These are phyloP conservation scores for Corythornis leucogaster DNA, from an alignment of 2,797 vertebrate species.

Conservation along the genomic window DNA sequence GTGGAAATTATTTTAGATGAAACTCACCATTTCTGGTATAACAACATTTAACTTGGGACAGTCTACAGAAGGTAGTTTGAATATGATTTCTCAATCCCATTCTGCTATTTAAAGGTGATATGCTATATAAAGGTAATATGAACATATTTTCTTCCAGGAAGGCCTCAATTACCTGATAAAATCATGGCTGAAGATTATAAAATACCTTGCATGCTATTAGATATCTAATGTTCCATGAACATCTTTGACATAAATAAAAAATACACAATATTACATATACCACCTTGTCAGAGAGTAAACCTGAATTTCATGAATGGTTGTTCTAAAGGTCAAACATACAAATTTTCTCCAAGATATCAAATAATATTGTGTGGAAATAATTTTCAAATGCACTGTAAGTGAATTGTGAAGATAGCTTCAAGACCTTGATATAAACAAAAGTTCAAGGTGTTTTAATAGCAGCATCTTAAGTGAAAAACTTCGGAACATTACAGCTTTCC, in stretches of 20 bases:
- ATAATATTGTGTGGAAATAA: background rate
- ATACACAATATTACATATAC: background rate
- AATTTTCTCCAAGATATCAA: background rate
- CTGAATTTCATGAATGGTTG: background rate
- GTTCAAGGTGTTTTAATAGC: background rate
- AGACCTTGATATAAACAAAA: background rate
- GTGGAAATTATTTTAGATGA: background rate
- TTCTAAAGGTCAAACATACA: background rate
- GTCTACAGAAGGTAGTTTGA: background rate
- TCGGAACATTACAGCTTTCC: background rate
- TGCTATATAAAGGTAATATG: background rate
- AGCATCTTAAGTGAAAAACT: slow-evolving; percentile 34
- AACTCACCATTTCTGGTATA: background rate
- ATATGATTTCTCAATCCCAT: background rate
- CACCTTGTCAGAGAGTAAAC: background rate
- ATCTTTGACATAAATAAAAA: background rate
- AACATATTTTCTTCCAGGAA: background rate
- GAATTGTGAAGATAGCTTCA: slow-evolving; percentile 18
- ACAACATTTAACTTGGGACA: background rate
- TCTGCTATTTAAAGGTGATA: background rate
- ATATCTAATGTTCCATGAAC: background rate
- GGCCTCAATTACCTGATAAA: background rate
- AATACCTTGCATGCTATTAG: background rate
- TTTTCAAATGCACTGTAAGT: background rate
- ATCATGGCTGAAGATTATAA: background rate